Evolutionary conservation across 1,140 invertebrate species (phyloP).

Genomic region (Bombus impatiens): DNA sequence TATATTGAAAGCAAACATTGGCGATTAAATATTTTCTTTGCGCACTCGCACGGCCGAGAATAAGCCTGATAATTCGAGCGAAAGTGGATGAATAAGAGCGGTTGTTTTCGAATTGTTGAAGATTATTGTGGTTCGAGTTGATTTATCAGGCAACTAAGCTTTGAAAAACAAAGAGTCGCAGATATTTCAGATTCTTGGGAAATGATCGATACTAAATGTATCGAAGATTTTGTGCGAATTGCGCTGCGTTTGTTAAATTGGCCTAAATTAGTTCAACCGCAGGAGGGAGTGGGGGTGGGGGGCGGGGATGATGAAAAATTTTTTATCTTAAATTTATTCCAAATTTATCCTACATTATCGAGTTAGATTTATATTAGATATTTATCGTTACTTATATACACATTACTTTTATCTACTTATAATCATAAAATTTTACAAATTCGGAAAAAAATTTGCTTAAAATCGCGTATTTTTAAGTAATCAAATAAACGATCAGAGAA

Average conservation of each 20-base stretch:
- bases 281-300: rapidly evolving
- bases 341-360: no score
- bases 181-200: not conserved
- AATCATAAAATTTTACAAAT: no score
- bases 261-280: not conserved
- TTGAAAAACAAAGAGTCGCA: not conserved
- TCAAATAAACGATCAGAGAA: no score
- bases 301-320: rapidly evolving
- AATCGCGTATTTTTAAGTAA: no score
- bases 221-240: not conserved
- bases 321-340: no score
- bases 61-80: conserved; percentile 17
- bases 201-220: not conserved
- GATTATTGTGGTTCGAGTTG: not conserved
- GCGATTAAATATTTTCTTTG: conserved; percentile 24
- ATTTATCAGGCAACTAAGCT: not conserved
- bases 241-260: not conserved
- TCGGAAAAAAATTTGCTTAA: no score
- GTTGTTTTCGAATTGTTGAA: conserved; percentile 1
- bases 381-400: no score
- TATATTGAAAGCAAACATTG: conserved; percentile 11
- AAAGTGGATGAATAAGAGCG: conserved; percentile 3
- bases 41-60: not conserved
- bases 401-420: no score
- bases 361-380: no score